Evolutionary conservation across 1,140 invertebrate genomes (phyloP), one percentile per base, ranked within the genome.

Genomic region (Drosophila pruinosa): DNA sequence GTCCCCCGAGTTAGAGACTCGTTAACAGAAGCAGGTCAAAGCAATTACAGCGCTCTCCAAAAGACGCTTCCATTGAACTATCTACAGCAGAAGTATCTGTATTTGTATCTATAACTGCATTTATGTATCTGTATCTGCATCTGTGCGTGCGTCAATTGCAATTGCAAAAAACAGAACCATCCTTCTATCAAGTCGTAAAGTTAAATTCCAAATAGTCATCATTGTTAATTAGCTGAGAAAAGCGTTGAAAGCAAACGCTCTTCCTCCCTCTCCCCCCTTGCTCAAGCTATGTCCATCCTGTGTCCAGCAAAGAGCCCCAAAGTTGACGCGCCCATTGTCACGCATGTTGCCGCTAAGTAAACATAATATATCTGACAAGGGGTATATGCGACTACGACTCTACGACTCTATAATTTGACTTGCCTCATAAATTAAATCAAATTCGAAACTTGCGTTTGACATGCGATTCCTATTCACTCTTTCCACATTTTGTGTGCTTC

Each of bases 371-470:
- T 45, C 28, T 36, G 28, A 21, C 50, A 36, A 10, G 10, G 50
- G 7, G 17, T 41, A 28, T 39, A 43, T 43, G 8, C 22, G 17
- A 38, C 36, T 6, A 3, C 10, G 47, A n/a, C n/a, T 52, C 15
- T 21, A 41, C 12, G 22, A 24, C 64, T 39, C 64, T 77, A 62
- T 78, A 86, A 88, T 81, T 86, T 80, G 74, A 67, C 82, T 78
- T 78, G 73, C 54, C 67, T 78, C 82, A 70, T 86, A 86, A 86
- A 86, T 86, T 86, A 86, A 86, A 88, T 88, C 82, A 78, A 88
- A 82, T 88, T 68, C 58, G 63, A 86, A 75, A 82, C 70, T 86
- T 88, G 82, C 82, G 82, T 86, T 86, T 82, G 82, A 86, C 82
- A 86, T 86, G 82, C 82, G 54, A 86, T 88, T 78, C 67, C 59